Evolutionary conservation across 2,888 invertebrate genomes (phyloP).

Genomic region (Xanthorhoe spadicearia): DNA sequence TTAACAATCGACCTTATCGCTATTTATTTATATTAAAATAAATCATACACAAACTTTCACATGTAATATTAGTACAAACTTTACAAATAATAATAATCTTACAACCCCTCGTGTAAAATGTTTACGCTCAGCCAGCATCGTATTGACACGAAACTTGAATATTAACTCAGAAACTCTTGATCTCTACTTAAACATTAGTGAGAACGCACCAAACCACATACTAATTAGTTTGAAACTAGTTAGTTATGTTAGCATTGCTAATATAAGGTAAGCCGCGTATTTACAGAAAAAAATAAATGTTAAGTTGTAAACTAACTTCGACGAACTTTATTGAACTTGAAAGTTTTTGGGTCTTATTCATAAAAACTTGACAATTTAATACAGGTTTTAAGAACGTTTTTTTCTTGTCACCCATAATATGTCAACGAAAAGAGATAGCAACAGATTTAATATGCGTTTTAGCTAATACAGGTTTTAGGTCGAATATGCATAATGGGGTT

Average conservation of each 20-base stretch:
- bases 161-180: constrained; percentile 24
- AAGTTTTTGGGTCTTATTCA: too few species aligned
- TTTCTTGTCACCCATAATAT: too few species aligned
- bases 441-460: too few species aligned
- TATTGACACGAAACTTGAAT: constrained; percentile 20
- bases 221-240: constrained; percentile 39
- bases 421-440: too few species aligned
- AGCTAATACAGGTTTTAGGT: too few species aligned
- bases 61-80: too few species aligned
- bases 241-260: constrained; percentile 26
- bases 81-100: not conserved
- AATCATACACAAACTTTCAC: too few species aligned
- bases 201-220: constrained; percentile 28
- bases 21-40: too few species aligned
- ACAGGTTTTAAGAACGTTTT: too few species aligned
- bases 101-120: not conserved
- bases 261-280: not conserved
- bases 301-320: not conserved
- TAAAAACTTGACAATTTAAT: too few species aligned
- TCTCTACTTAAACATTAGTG: constrained; percentile 37
- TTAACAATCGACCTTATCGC: too few species aligned
- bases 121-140: constrained; percentile 2
- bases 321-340: not conserved
- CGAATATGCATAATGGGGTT: too few species aligned
- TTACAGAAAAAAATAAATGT: not conserved